phyloP scores from a whole-genome alignment of 1,140 invertebrate species.

The Nomia melanderi region DNA sequence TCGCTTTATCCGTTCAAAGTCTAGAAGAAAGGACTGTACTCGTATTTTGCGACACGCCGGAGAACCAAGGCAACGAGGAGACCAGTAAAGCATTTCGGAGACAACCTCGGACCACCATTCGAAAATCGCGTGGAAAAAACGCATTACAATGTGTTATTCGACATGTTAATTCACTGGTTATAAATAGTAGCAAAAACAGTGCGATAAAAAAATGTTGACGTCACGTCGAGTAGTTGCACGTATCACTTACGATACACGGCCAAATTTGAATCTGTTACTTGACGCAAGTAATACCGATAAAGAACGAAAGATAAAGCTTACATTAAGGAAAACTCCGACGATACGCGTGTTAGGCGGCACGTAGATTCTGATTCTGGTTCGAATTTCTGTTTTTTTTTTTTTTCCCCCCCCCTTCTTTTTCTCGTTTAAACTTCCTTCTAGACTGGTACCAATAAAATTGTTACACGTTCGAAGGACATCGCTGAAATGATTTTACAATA shows the following conservation, averaged over 20 bases:
- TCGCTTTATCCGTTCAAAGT: too few relatives aligned
- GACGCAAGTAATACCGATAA: constrained; percentile 12
- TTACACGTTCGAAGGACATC: too few relatives aligned
- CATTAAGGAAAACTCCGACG: neutral
- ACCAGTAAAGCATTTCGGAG: too few relatives aligned
- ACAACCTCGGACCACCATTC: neutral
- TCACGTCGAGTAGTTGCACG: constrained; percentile 12
- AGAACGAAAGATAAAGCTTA: neutral
- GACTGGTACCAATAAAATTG: too few relatives aligned
- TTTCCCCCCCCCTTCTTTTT: too few relatives aligned
- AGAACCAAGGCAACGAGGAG: too few relatives aligned
- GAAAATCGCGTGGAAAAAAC: constrained; percentile 19
- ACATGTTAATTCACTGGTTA: constrained; percentile 5
- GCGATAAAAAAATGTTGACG: constrained; percentile 33
- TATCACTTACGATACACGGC: constrained; percentile 13
- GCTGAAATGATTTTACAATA: too few relatives aligned
- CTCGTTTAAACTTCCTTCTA: too few relatives aligned
- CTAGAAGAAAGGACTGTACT: too few relatives aligned
- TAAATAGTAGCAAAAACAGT: constrained; percentile 28
- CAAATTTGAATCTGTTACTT: constrained; percentile 36
- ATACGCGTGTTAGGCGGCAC: neutral
- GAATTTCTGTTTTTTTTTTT: too few relatives aligned
- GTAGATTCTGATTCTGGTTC: neutral
- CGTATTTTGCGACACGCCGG: too few relatives aligned
- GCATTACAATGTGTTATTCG: neutral